Evolutionary conservation across 2,888 invertebrate species (phyloP), one percentile per base, ranked within the genome.

Genomic region (Meta bourneti): DNA sequence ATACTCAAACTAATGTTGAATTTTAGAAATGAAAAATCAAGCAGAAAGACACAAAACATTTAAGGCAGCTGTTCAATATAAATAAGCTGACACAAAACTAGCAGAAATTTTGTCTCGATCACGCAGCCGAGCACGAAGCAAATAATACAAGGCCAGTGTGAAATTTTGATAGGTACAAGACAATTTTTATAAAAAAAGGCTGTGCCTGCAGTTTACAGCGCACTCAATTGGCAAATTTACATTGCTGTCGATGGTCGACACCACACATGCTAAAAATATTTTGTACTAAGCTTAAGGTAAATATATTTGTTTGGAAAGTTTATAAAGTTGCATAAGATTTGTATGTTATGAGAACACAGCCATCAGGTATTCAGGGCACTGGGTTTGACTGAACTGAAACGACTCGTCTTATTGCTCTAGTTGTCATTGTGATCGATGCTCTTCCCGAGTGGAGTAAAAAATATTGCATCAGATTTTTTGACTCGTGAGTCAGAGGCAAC

Each of bases 231-330:
- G 84, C 82, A 82, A 82, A 52, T 49, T 82, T 52, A 51, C 82
- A 72, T 51, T 72, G 71, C n/a, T 51, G 71, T 8, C 49, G 61
- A 72, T 51, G 51, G 82, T 81, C 48, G 34, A n/a, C 34, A 51
- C 74, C 75, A 78, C 86, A 74, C 34, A 72, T 81, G 80, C 80
- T 88, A 88, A 91, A 91, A 91, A 87, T 91, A 87, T 71, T 91
- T 91, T 91, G 91, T 91, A 91, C 91, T 91, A 87, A 88, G 87
- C 83, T 77, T 87, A 86, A 79, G 82, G 71, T 70, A 90, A 85
- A 74, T 74, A 77, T 78, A 79, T 85, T 90, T 83, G 83, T 82
- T 70, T 69, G 52, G 71, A 71, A 79, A 72, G 85, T 81, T 70
- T 72, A 75, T 69, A 48, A 85, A 82, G 86, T 90, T 90, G 90